A percentile compares a stretch with the other conserved stretches of the same genome.
phyloP scores from a whole-genome alignment of 2,888 invertebrate species.

The Kryphioiulus occultus region DNA sequence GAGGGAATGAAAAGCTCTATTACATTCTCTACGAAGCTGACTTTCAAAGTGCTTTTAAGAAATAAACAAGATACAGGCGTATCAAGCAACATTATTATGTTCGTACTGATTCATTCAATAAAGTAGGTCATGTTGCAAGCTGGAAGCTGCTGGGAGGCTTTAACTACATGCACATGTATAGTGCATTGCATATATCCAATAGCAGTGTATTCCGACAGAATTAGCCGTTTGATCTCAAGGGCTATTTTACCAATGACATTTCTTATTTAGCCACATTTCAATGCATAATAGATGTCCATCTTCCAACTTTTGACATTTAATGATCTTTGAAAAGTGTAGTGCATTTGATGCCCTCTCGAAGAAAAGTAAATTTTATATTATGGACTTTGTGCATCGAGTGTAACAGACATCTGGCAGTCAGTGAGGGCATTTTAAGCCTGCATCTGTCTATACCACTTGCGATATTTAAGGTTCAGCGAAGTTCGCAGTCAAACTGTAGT shows the following conservation, averaged over 20 bases:
- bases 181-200: too few species aligned
- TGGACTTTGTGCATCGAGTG: not conserved
- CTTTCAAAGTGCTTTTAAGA: too few species aligned
- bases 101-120: too few species aligned
- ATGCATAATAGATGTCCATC: not conserved
- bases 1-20: too few species aligned
- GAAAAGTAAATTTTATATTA: conserved; percentile 6
- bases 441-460: not conserved
- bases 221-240: not conserved
- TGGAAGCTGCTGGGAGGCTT: too few species aligned
- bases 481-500: conserved; percentile 26
- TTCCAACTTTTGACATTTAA: not conserved
- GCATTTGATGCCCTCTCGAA: conserved; percentile 16
- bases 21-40: too few species aligned
- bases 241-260: not conserved
- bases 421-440: not conserved
- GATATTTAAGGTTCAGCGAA: conserved; percentile 31
- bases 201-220: too few species aligned
- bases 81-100: too few species aligned
- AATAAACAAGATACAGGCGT: too few species aligned
- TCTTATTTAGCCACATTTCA: not conserved
- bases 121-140: too few species aligned
- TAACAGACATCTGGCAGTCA: not conserved
- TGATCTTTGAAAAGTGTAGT: conserved; percentile 32
- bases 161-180: too few species aligned